Conservation (phyloP, 2,888 invertebrate genomes). For the Monochamus alternatus region DNA sequence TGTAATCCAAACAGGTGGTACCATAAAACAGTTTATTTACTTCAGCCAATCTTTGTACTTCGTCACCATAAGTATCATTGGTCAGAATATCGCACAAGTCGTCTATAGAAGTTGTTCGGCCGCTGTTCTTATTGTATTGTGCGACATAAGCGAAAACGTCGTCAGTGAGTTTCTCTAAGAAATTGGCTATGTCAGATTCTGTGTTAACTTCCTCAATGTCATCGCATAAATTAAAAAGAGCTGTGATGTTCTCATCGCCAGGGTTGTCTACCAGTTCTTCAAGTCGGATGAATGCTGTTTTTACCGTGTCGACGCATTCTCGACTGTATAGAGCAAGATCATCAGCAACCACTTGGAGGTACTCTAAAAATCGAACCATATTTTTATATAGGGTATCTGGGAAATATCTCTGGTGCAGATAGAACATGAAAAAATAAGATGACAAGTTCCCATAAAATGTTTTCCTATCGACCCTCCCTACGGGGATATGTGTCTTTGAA, state of each 20-base stretch:
- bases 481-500: too few species aligned
- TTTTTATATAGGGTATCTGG: too few species aligned
- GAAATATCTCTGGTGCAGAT: too few species aligned
- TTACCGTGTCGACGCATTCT: conserved; percentile 33
- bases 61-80: conserved; percentile 75
- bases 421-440: too few species aligned
- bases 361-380: conserved; percentile 75
- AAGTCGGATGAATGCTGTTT: conserved; percentile 30
- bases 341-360: conserved; percentile 84
- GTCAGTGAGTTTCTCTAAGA: conserved; percentile 85
- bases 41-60: conserved; percentile 78
- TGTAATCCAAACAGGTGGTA: conserved; percentile 86
- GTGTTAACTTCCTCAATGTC: conserved; percentile 77
- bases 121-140: conserved; percentile 93
- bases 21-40: conserved; percentile 79
- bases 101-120: conserved; percentile 82
- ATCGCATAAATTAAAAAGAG: conserved; percentile 85
- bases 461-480: too few species aligned
- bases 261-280: conserved; percentile 34
- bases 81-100: conserved; percentile 84
- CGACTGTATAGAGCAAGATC: conserved; percentile 31
- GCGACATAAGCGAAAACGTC: conserved; percentile 90
- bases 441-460: too few species aligned
- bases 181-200: conserved; percentile 81
- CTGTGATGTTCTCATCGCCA: conserved; percentile 73